Conservation (phyloP, 1,140 invertebrate species). For the Zaprionus taronus region DNA sequence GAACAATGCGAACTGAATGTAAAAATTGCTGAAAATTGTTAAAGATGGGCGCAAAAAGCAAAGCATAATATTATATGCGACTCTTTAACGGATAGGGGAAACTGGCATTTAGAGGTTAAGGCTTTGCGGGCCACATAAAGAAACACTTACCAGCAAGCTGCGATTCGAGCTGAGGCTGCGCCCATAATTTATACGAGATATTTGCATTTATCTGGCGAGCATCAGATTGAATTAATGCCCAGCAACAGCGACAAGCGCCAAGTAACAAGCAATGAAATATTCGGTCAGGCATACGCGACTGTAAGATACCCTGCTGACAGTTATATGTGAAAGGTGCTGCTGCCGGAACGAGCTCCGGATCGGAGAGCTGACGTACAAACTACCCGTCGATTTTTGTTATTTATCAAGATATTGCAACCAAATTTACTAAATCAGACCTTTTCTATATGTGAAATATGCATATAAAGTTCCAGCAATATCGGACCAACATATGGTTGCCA, state of each 20-base stretch:
- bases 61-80: conserved; percentile 37
- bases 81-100: conserved; percentile 34
- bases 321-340: too few relatives aligned
- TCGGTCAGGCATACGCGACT: background rate
- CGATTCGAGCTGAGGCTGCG: conserved; percentile 13
- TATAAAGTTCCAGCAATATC: too few relatives aligned
- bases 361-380: too few relatives aligned
- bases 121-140: conserved; percentile 47
- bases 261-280: conserved; percentile 13
- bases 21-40: conserved; percentile 43
- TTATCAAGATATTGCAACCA: too few relatives aligned
- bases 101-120: conserved; percentile 61
- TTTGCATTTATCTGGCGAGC: conserved; percentile 72
- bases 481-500: too few relatives aligned
- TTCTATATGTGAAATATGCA: too few relatives aligned
- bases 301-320: background rate
- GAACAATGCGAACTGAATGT: conserved; percentile 42
- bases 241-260: conserved; percentile 17
- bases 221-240: conserved; percentile 74
- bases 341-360: too few relatives aligned
- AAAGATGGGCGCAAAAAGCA: conserved; percentile 25
- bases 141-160: conserved; percentile 34
- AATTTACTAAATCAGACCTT: too few relatives aligned
- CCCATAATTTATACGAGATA: conserved; percentile 73
- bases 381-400: too few relatives aligned